These are phyloP conservation scores for Shargacucullia verbasci DNA, from an alignment of 2,888 invertebrate species.

Conservation along the genomic window DNA sequence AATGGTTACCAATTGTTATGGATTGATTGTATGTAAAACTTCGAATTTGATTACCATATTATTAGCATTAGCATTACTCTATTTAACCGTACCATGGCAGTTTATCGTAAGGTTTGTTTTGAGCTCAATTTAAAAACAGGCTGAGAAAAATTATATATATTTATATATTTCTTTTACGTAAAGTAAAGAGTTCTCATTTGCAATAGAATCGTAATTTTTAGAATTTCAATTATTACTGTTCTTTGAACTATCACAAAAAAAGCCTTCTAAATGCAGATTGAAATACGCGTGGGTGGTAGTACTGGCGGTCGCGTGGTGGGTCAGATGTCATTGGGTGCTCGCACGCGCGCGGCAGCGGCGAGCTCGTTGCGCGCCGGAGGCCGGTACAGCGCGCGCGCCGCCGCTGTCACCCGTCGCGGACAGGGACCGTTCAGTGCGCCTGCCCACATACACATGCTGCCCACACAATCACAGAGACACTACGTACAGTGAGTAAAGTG, in stretches of 20 bases:
- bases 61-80: too few relatives aligned
- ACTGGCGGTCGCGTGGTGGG: conserved; percentile 89
- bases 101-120: too few relatives aligned
- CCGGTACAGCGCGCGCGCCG: conserved; percentile 96
- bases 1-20: background rate
- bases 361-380: conserved; percentile 96
- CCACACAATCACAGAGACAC: conserved; percentile 85
- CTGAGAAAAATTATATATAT: too few relatives aligned
- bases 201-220: too few relatives aligned
- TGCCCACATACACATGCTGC: conserved; percentile 92
- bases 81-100: too few relatives aligned
- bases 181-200: too few relatives aligned
- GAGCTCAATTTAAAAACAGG: too few relatives aligned
- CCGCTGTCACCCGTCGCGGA: conserved; percentile 96
- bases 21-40: too few relatives aligned
- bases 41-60: too few relatives aligned
- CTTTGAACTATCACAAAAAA: too few relatives aligned
- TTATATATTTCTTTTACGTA: too few relatives aligned
- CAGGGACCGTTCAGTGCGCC: conserved; percentile 96
- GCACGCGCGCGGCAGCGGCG: conserved; percentile 96
- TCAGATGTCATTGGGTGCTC: conserved; percentile 95
- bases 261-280: conserved; percentile 68
- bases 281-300: conserved; percentile 79
- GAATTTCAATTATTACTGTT: too few relatives aligned
- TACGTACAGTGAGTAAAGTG: conserved; percentile 77